A percentile compares a stretch with the other conserved stretches of the same genome.
phyloP scores from a whole-genome alignment of 2,113 vertebrate genomes.

The Picathartes gymnocephalus region DNA sequence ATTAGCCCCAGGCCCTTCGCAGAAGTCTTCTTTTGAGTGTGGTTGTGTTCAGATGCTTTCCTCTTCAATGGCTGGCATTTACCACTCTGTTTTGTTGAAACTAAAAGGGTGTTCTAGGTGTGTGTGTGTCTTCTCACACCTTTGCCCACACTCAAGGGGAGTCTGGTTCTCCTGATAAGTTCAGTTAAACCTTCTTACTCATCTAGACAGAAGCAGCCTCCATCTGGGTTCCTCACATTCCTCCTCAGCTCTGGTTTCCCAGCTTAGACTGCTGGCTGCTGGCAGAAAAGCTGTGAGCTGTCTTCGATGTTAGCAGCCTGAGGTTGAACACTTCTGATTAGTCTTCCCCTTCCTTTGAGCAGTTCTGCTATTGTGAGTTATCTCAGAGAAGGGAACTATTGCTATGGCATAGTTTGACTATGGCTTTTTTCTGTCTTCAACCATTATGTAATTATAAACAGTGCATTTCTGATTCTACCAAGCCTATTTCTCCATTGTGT shows the following conservation, averaged over 20 bases:
- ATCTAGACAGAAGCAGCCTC: not conserved
- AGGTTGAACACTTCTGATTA: not conserved
- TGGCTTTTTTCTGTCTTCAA: not conserved
- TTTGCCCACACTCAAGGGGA: not conserved
- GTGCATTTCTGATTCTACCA: not conserved
- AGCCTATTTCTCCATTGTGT: not conserved
- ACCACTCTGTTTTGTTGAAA: not conserved
- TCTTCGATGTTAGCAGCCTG: not conserved
- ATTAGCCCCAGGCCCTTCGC: not conserved
- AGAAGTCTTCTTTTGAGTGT: not conserved
- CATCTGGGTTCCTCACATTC: not conserved
- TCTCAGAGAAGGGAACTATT: not conserved
- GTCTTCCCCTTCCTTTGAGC: not conserved
- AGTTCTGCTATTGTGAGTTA: not conserved
- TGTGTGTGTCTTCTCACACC: not conserved
- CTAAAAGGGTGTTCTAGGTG: not conserved
- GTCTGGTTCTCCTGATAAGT: not conserved
- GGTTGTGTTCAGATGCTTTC: not conserved
- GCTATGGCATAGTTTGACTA: not conserved
- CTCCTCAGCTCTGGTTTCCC: not conserved
- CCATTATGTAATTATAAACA: not conserved
- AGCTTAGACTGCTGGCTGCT: not conserved
- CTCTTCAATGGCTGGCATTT: not conserved
- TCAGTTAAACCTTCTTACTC: not conserved
- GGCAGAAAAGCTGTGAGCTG: not conserved